Evolutionary conservation across 2,797 vertebrate genomes (phyloP), one percentile per base, ranked within the genome.

Genomic region (Galaxias olidus): DNA sequence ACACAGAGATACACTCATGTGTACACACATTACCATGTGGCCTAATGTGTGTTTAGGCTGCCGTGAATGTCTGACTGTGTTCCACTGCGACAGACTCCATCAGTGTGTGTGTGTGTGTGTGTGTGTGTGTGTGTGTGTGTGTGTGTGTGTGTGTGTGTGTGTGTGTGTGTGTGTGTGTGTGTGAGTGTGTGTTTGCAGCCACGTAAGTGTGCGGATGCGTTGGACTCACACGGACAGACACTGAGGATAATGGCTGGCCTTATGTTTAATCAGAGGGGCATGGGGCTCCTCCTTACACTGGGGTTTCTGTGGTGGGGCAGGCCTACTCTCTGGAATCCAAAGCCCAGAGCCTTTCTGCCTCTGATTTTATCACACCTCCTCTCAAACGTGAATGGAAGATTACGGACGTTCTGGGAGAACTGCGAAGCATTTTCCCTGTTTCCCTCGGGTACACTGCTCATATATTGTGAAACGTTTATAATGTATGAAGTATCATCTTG

Each of bases 261-360:
- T 72, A 74, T 72, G 77, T 75, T 78, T 80, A 80, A 84, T 77
- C 74, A 86, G 75, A 74, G 73, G 71, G 66, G 67, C 66, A 76
- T 69, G n/a, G 61, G 82, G 74, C 68, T 88, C 72, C 66, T 64
- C 76, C 85, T 80, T 75, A 71, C 53, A 59, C 15, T 14, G 48
- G 44, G 14, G 18, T 60, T 18, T 60, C 18, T 19, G 14, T 48
- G 45, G 69, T 65, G 46, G 17, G 68, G 60, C 66, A 8, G 40
- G 59, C 51, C 2, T 6, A 6, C 6, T 30, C 30, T 6, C 30
- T 30, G 30, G 30, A n/a, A 30, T 30, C 6, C 30, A 30, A 30
- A 30, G 2, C 30, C 30, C 30, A 6, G n/a, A n/a, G n/a, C n/a
- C n/a, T n/a, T n/a, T n/a, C n/a, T n/a, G n/a, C n/a, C n/a, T n/a